Evolutionary conservation across 2,113 vertebrate species (phyloP).

Genomic region (Trematocara unimaculatum): DNA sequence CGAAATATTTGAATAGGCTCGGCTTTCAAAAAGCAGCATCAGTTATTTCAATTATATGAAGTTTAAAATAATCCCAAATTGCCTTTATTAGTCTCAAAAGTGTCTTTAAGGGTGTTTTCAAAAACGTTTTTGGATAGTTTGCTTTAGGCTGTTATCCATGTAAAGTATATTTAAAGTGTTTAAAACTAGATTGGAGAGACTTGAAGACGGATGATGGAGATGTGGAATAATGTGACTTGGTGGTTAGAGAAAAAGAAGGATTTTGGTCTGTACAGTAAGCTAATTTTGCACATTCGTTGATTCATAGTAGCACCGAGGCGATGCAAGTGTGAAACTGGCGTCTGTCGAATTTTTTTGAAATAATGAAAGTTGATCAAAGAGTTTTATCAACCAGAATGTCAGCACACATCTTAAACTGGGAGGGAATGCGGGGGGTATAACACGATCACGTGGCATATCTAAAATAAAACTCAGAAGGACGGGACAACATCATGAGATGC

Average conservation of each 20-base stretch:
- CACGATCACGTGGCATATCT: background rate
- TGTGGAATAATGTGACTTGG: background rate
- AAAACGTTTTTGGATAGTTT: background rate
- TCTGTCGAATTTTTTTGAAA: background rate
- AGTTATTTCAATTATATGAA: background rate
- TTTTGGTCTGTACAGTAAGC: background rate
- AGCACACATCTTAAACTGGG: background rate
- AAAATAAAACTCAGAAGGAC: background rate
- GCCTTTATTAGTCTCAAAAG: accelerated
- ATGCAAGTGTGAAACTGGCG: background rate
- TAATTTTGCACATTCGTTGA: background rate
- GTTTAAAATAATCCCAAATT: background rate
- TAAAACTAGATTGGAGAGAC: accelerated
- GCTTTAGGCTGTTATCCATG: background rate
- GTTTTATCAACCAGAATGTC: background rate
- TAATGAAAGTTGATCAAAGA: background rate
- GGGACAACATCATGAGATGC: background rate
- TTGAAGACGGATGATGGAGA: background rate
- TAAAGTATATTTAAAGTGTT: background rate
- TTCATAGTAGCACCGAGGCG: accelerated
- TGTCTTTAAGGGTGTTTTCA: background rate
- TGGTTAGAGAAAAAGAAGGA: accelerated
- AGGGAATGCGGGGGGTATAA: background rate
- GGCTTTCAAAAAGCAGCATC: background rate
- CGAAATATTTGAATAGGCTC: background rate